Base-by-base conservation (phyloP, 2,113 vertebrate genomes). In the Hiodon alosoides region DNA sequence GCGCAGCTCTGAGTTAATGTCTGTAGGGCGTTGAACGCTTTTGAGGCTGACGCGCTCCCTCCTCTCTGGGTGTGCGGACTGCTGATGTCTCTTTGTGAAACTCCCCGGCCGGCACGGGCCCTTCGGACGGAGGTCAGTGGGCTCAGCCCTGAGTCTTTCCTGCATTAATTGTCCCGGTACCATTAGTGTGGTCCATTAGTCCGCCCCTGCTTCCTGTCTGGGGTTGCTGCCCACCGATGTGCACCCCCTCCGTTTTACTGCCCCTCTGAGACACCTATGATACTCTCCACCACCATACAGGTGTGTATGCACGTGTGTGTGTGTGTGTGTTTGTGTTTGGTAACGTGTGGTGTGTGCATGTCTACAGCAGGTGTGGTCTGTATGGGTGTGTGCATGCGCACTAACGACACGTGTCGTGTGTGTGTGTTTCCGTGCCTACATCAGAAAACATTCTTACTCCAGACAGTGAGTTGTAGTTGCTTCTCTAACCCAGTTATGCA, bases 101-200 rank as follows among this genome's bases (percentile, higher is more conserved):
- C 47, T 69, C 68, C 46, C 50, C 53, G 13, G 62, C 58, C 31
- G 16, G 55, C 66, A 80, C 66, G 77, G 76, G 60, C 62, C 77
- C 75, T 61, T 51, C 54, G 77, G 77, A 74, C 78, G 58, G 52
- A 46, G 67, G 53, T 53, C 75, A 58, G 76, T 81, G 72, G 68
- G 74, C 69, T 54, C 69, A 52, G 79, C 73, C 64, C 82, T 80
- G 17, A 81, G 77, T 80, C 86, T 88, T 90, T 90, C 88, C 90
- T 89, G 81, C 76, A 83, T 81, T 90, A 89, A 91, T 90, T 85
- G 87, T 83, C 82, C 59, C 52, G 78, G 85, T 74, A 82, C 83
- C 85, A 79, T 88, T 87, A 85, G 81, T 74, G 77, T 80, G 75
- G 77, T 86, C 88, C 88, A 90, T 91, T 90, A 90, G 88, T 72